Evolutionary conservation across 2,113 vertebrate genomes (phyloP).

Genomic region (Sinosuthora webbiana): DNA sequence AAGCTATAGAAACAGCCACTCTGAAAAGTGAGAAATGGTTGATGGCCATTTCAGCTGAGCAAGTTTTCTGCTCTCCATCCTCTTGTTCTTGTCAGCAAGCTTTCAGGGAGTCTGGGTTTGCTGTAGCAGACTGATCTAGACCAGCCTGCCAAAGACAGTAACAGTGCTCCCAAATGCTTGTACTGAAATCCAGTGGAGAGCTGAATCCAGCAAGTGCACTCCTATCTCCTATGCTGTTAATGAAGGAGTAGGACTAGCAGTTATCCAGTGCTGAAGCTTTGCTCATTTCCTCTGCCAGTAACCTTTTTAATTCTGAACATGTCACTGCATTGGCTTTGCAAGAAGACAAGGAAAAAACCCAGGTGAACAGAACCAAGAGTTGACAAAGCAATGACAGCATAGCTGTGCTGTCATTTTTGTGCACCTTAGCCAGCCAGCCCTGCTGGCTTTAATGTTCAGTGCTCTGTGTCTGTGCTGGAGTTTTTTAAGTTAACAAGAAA

Average conservation of each 20-base stretch:
- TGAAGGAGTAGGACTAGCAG: not conserved
- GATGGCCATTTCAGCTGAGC: not conserved
- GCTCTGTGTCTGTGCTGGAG: not conserved
- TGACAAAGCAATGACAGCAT: accelerated
- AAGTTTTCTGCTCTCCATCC: not conserved
- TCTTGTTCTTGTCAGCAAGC: not conserved
- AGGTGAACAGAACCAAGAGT: not conserved
- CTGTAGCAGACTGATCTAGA: not conserved
- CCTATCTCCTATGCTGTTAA: not conserved
- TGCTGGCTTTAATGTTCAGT: not conserved
- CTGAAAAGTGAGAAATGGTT: not conserved
- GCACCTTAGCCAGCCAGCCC: not conserved
- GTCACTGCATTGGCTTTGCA: not conserved
- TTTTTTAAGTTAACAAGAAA: not conserved
- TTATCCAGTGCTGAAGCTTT: not conserved
- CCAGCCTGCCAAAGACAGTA: not conserved
- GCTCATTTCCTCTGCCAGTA: not conserved
- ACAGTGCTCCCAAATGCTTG: not conserved
- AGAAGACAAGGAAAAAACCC: not conserved
- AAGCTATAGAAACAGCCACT: not conserved
- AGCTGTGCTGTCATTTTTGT: not conserved
- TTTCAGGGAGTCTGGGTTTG: not conserved
- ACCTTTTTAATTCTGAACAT: accelerated
- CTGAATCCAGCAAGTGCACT: not conserved
- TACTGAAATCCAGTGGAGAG: not conserved